Conservation (phyloP, 2,113 vertebrate species). For the Isurus oxyrinchus region DNA sequence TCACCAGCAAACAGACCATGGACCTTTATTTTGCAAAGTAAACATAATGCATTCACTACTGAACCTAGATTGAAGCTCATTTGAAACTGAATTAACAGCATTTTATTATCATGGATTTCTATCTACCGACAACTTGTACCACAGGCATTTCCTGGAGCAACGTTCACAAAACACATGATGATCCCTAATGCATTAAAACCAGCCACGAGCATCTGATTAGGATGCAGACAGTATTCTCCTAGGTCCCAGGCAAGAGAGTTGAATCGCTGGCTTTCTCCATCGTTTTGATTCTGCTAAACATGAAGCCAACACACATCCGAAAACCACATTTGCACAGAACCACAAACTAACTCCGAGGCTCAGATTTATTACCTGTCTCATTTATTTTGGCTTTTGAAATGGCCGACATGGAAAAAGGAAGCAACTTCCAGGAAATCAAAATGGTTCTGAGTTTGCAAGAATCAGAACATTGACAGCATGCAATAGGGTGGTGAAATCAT, state of each 20-base stretch:
- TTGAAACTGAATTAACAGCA: background rate
- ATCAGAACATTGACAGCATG: background rate
- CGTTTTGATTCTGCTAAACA: background rate
- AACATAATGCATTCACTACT: background rate
- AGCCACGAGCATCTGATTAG: background rate
- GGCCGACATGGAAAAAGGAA: background rate
- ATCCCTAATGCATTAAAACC: background rate
- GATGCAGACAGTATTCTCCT: background rate
- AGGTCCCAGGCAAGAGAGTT: background rate
- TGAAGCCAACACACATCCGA: background rate
- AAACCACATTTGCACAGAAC: background rate
- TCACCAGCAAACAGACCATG: background rate
- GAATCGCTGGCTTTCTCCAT: background rate
- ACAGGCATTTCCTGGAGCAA: constrained; percentile 4
- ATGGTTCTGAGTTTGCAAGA: background rate
- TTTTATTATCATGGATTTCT: background rate
- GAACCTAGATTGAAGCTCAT: background rate
- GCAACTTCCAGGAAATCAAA: background rate
- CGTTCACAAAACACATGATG: background rate
- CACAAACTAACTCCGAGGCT: background rate
- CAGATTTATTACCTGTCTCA: background rate
- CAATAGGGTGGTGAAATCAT: background rate
- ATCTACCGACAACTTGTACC: background rate
- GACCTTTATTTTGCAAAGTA: background rate
- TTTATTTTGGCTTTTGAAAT: background rate